Evolutionary conservation across 2,888 invertebrate genomes (phyloP), one percentile per base, ranked within the genome.

Genomic region (Pachycephus smyrnensis): DNA sequence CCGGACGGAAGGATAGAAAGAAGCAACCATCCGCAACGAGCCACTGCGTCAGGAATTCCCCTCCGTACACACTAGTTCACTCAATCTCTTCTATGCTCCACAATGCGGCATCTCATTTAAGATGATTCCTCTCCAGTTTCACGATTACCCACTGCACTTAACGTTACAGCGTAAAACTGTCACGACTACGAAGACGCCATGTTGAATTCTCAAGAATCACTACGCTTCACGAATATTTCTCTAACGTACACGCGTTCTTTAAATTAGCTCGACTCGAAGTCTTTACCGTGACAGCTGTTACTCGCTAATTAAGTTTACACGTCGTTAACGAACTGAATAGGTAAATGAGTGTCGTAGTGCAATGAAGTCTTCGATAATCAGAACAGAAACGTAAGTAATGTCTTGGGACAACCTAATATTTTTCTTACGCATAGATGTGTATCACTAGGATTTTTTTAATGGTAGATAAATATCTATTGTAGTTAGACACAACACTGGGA

Each of bases 261-360:
- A 55, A 55, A 23, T 55, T 23, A 55, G 23, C 55, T 23, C 9
- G 2, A 6, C 23, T 55, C 55, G 55, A 23, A 55, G 55, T 55
- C 55, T 23, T 55, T 55, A 23, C 23, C 55, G 55, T 55, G 55
- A 55, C 55, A 55, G 55, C 23, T 55, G 55, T 9, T 55, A 82
- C 83, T 81, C 77, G 85, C 84, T 87, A 88, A 87, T 87, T 88
- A 85, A 83, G 87, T 87, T 88, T 87, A 82, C 88, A 84, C 80
- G 82, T 82, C 81, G 55, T 55, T 55, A 55, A 55, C 55, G 55
- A 55, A 55, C 9, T 23, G 23, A 55, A 23, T 55, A 55, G 55
- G 23, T 55, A 55, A 55, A 55, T 9, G 23, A 55, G 55, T 23
- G 23, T 9, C 2, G 9, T 0, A 55, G 23, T 55, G 55, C 23